Conservation (phyloP, 2,888 invertebrate genomes). For the Plusia festucae region DNA sequence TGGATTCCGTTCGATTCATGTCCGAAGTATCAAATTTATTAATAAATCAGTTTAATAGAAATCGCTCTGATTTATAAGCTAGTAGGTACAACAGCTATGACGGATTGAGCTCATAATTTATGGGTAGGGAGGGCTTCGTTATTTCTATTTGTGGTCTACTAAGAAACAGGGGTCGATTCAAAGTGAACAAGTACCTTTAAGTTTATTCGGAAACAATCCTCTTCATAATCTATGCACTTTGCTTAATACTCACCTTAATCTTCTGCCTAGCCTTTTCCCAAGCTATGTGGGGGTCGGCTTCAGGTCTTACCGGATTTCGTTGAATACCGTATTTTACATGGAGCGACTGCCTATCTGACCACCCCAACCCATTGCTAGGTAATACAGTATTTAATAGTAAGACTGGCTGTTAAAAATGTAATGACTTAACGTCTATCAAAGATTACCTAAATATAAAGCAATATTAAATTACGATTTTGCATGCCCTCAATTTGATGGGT, state of each 20-base stretch:
- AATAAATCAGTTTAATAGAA: conserved; percentile 63
- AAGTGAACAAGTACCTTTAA: conserved; percentile 30
- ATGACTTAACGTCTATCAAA: too few relatives aligned
- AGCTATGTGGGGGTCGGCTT: too few relatives aligned
- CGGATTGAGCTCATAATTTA: conserved; percentile 65
- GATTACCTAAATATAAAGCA: too few relatives aligned
- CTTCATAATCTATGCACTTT: not conserved
- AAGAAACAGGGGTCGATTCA: conserved; percentile 26
- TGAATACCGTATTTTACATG: too few relatives aligned
- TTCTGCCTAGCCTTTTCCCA: too few relatives aligned
- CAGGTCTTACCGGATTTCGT: too few relatives aligned
- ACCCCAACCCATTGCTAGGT: too few relatives aligned
- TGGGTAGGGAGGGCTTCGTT: conserved; percentile 34
- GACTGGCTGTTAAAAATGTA: too few relatives aligned
- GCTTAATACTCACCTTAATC: too few relatives aligned
- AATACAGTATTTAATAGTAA: too few relatives aligned
- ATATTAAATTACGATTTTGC: too few relatives aligned
- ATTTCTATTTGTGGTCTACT: conserved; percentile 32
- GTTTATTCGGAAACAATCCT: conserved; percentile 14
- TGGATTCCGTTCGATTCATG: conserved; percentile 26
- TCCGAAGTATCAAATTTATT: conserved; percentile 50
- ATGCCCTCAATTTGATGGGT: not conserved
- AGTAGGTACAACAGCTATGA: conserved; percentile 59
- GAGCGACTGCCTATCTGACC: too few relatives aligned
- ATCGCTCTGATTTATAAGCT: conserved; percentile 57